Base-by-base conservation (phyloP, 2,113 vertebrate genomes). In the Dinomys branickii region DNA sequence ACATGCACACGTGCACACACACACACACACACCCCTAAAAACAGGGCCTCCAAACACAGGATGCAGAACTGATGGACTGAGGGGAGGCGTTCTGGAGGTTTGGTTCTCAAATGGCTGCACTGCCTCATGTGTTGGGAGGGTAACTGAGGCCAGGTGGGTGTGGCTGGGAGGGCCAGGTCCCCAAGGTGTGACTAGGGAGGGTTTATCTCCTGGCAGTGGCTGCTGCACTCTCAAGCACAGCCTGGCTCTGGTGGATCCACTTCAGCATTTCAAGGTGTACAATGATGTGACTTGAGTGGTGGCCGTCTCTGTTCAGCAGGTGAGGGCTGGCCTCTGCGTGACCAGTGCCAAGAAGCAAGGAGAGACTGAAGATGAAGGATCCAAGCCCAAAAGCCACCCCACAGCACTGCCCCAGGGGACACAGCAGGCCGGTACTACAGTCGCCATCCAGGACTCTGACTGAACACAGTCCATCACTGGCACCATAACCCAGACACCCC, bases 211-310 rank as follows among this genome's bases (percentile, higher is more conserved):
- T 41, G 71, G 38, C n/a, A 0, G 11, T 73, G 4, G 28, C 16
- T 28, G 35, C 0, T 16, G 24, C 28, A 26, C 2, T 47, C 8
- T 5, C 5, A 0, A 13, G 20, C 56, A 16, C 10, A 9, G 16
- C 2, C 5, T 12, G 54, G 3, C 65, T 13, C 56, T 7, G 41
- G 24, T 59, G 41, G 71, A 59, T 17, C 30, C 7, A 17, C 56
- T 24, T 58, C 8, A 67, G 17, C 24, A 38, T 2, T 17, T 30
- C 0, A 4, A 33, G 78, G 50, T 4, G 1, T 9, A 3, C 12
- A 20, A 10, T 12, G 50, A 54, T 11, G 30, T 19, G 28, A 54
- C 33, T 35, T 5, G 17, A 22, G 30, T 4, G 7, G 26, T 52
- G 50, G 33, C 78, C 75, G 13, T 24, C 22, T 58, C 22, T 82